Evolutionary conservation across 2,113 vertebrate species (phyloP).

Genomic region (Brachypteracias leptosomus): DNA sequence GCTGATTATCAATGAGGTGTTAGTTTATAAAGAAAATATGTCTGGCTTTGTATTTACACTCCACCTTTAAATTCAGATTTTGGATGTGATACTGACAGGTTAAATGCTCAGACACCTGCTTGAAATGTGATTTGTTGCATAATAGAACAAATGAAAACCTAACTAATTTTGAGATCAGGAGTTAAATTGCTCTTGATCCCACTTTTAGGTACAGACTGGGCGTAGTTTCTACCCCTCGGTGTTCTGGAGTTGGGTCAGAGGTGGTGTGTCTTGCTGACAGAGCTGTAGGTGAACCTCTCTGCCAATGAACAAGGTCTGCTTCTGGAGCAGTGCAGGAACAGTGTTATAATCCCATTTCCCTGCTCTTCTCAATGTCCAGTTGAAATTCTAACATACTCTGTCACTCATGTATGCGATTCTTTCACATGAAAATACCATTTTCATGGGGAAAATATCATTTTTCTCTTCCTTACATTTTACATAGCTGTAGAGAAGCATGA

Average conservation of each 20-base stretch:
- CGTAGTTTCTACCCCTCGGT: fast-evolving
- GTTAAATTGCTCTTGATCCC: background rate
- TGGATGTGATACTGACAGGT: background rate
- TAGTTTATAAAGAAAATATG: background rate
- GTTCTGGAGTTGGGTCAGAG: background rate
- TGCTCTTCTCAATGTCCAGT: background rate
- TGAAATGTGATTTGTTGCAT: background rate
- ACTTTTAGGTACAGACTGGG: background rate
- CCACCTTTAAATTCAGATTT: background rate
- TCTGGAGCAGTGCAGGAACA: background rate
- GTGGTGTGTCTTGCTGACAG: background rate
- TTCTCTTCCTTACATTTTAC: background rate
- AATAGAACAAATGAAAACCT: background rate
- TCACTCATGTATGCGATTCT: background rate
- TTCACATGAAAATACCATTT: background rate
- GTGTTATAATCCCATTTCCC: background rate
- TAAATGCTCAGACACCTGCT: background rate
- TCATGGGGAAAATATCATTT: too few relatives aligned
- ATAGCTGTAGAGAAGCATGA: background rate
- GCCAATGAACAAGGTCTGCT: background rate
- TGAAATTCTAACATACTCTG: background rate
- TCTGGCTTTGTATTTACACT: background rate
- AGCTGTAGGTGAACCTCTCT: background rate
- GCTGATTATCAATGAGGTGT: background rate
- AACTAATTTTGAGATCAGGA: background rate